Percentiles rank a stretch among this genome's conserved stretches.
Conservation (phyloP, 2,888 invertebrate genomes). For the Phengaris alcon region DNA sequence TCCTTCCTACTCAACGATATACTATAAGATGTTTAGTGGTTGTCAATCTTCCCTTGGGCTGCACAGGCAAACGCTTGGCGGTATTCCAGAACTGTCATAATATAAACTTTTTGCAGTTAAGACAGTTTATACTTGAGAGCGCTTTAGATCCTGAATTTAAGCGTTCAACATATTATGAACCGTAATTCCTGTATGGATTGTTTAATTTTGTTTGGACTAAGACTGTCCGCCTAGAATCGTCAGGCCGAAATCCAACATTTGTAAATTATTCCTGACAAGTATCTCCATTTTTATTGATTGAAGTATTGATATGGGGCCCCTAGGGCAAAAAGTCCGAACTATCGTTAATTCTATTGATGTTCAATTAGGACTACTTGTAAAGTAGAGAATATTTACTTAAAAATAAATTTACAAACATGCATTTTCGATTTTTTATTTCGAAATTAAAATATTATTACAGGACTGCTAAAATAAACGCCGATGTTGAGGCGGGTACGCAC, state of each 20-base stretch:
- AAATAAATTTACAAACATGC: neutral
- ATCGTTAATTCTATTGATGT: constrained; percentile 10
- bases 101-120: too few species aligned
- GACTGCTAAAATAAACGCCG: too few species aligned
- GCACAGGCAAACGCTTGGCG: neutral
- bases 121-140: too few species aligned
- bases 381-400: constrained; percentile 7
- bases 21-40: constrained; percentile 55
- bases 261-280: neutral
- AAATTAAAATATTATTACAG: too few species aligned
- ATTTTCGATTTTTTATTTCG: neutral
- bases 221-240: neutral
- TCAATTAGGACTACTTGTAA: constrained; percentile 11
- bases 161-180: neutral
- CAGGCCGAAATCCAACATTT: neutral
- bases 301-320: neutral
- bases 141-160: too few species aligned
- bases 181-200: neutral
- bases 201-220: neutral
- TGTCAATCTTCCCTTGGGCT: neutral
- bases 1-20: constrained; percentile 83
- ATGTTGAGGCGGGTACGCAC: neutral
- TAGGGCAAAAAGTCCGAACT: neutral
- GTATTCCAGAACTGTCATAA: too few species aligned
- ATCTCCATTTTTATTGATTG: neutral